Base-by-base conservation (phyloP, 1,140 invertebrate genomes). In the Drosophila gunungcola region DNA sequence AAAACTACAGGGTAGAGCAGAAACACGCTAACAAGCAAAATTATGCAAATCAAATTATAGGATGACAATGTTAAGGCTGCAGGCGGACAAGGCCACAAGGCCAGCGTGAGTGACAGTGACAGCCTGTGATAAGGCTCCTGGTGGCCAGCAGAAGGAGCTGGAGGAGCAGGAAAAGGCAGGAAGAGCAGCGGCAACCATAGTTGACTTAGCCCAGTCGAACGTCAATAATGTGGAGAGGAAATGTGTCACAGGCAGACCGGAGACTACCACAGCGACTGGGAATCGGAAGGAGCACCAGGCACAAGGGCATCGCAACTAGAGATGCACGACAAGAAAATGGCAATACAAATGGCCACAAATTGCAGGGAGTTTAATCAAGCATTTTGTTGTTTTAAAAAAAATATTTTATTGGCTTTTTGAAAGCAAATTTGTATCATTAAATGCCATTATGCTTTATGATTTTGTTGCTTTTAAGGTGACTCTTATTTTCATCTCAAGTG, bases 21-120 rank as follows among this genome's bases (percentile, higher is more conserved):
- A 75, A 54, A 78, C 54, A 72, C 52, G 65, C 58, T 63, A 80
- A 84, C 72, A 90, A 81, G 78, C 41, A 74, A 90, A 91, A 84
- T 91, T 88, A 89, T 91, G 88, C 78, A 91, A 91, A 91, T 91
- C 88, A 88, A 91, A 91, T 91, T 91, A 91, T 88, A 79, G 61
- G 72, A 74, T 75, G 88, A 91, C 73, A 91, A 78, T 84, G 80
- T 85, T 79, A 85, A 85, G 76, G 75, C 63, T 78, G 61, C 43
- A 60, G 77, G 54, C 57, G 68, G 67, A 63, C 83, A 89, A 90
- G 75, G 82, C 68, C 76, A 75, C 62, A 60, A 43, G 60, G 60
- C 48, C 9, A 16, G 27, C 51, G 36, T 45, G 53, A 75, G 39
- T 75, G 72, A 52, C 73, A 46, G 51, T 60, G 49, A 63, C 54